Base-by-base conservation (phyloP, 2,113 vertebrate genomes). In the Chiloscyllium plagiosum region DNA sequence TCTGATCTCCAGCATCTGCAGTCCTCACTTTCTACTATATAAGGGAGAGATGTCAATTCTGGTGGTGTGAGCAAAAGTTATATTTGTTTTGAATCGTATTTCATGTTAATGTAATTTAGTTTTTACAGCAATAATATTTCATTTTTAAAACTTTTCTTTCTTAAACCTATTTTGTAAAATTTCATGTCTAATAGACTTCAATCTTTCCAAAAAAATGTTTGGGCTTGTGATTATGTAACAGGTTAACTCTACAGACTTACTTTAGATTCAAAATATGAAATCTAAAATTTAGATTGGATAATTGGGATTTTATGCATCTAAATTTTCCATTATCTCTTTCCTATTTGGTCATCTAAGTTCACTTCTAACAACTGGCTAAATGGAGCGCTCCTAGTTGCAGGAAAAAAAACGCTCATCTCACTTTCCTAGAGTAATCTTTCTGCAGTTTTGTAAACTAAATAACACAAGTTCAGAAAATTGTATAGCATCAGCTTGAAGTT, bases 311-410 rank as follows among this genome's bases (percentile, higher is more conserved):
- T 68, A 65, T 33, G 20, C 4, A 12, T 15, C 12, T 17, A 56
- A 56, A 17, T 90, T 90, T 56, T 61, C 52, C 29, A 4, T 52
- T 89, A 29, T 89, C 86, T 26, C 26, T 83, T 22, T 56, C 61
- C 87, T 61, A 4, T 29, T 33, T 37, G 37, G 42, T 83, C 37
- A 83, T 20, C 42, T 83, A 37, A 93, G 61, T 93, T 93, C 89
- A 93, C 37, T 93, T 93, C 65, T 93, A n/a, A 93, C 61, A 93
- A n/a, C 65, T 93, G 89, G n/a, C 37, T 93, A 93, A 93, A 93
- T 33, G 87, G 37, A 93, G 89, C n/a, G 15, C 56, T 65, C 8
- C 86, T 92, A 33, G 5, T 92, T 37, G 22, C 3, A 66, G 17
- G 22, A 68, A 65, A 76, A 37, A 33, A 33, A n/a, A 33, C 66